phyloP scores from a whole-genome alignment of 2,888 invertebrate genomes.

The Rhagophthalmus giganteus region DNA sequence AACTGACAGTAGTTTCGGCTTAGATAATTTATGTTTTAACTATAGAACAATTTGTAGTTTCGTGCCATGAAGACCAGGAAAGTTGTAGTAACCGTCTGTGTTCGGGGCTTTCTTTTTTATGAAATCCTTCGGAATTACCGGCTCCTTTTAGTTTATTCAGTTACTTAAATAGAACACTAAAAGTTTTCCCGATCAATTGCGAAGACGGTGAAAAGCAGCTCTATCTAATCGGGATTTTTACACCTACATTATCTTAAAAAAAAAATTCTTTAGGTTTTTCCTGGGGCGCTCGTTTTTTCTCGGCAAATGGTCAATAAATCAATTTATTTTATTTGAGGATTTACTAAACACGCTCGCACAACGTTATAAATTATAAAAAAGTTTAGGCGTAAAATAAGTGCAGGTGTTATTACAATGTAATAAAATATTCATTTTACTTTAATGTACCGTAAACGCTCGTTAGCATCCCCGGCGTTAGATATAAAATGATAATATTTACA shows the following conservation, averaged over 20 bases:
- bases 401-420: conserved; percentile 31
- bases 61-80: too few relatives aligned
- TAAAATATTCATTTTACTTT: conserved; percentile 34
- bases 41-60: too few relatives aligned
- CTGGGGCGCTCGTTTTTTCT: too few relatives aligned
- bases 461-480: conserved; percentile 36
- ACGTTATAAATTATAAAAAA: conserved; percentile 1
- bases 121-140: conserved; percentile 10
- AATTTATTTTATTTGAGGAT: too few relatives aligned
- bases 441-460: conserved; percentile 32
- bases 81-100: conserved; percentile 12
- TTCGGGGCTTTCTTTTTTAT: conserved; percentile 3
- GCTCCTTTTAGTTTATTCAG: conserved; percentile 15
- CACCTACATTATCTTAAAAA: too few relatives aligned
- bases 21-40: too few relatives aligned
- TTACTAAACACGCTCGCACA: too few relatives aligned
- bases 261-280: too few relatives aligned
- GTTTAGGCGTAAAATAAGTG: conserved; percentile 23
- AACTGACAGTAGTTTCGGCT: too few relatives aligned
- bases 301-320: too few relatives aligned
- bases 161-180: conserved; percentile 9
- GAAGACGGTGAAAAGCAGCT: too few relatives aligned
- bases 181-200: conserved; percentile 11
- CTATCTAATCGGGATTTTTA: too few relatives aligned
- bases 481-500: conserved; percentile 43